These are phyloP conservation scores for Boulengeromyrus knoepffleri DNA, from an alignment of 2,113 vertebrate species.

Conservation along the genomic window DNA sequence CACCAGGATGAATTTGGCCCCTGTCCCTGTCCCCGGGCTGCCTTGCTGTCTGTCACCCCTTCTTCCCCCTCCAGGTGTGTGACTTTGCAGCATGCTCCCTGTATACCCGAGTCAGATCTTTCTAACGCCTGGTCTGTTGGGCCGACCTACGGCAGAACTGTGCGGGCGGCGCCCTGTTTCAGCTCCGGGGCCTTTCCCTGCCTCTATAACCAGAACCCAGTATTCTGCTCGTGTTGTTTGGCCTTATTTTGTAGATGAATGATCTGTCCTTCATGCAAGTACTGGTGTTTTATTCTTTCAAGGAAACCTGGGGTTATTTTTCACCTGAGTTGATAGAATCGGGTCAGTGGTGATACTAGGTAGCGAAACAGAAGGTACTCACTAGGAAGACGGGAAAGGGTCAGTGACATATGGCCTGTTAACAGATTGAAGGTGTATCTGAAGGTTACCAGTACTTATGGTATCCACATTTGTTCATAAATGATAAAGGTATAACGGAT, in stretches of 20 bases:
- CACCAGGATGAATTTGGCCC: background rate
- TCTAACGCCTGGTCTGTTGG: background rate
- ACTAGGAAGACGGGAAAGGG: background rate
- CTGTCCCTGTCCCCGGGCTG: background rate
- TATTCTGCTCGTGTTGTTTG: background rate
- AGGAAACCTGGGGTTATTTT: background rate
- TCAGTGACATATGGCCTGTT: background rate
- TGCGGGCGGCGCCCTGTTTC: background rate
- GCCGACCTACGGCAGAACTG: background rate
- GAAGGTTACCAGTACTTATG: background rate
- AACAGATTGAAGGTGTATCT: background rate
- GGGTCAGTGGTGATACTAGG: background rate
- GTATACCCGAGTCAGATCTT: background rate
- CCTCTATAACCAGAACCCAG: background rate
- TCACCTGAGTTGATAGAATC: background rate
- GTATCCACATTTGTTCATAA: background rate
- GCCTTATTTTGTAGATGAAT: background rate
- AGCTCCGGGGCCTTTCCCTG: background rate
- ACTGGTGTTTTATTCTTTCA: background rate
- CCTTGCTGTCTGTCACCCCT: background rate
- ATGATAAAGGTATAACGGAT: background rate
- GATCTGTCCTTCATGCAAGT: background rate
- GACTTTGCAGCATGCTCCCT: background rate
- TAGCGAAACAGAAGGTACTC: background rate
- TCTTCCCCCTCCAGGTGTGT: background rate